A percentile compares a stretch with the other conserved stretches of the same genome.
Conservation (phyloP, 2,888 invertebrate genomes). For the Drosophila greeni region DNA sequence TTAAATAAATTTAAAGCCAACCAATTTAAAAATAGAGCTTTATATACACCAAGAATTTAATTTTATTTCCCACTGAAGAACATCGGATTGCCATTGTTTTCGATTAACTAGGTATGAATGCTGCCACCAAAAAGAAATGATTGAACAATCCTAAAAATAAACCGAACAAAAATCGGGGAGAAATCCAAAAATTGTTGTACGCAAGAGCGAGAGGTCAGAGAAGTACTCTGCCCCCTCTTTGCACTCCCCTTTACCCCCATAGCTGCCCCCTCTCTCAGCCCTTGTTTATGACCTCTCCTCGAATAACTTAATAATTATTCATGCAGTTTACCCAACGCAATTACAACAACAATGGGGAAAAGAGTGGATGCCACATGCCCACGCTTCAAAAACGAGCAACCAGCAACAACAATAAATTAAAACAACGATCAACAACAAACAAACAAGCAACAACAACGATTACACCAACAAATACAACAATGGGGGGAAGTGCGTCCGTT, state of each 20-base stretch:
- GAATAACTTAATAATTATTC: constrained; percentile 72
- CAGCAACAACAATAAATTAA: constrained; percentile 33
- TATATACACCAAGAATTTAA: no score
- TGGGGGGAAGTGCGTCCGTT: constrained; percentile 35
- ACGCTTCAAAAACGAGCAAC: constrained; percentile 54
- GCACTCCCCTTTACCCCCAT: neutral
- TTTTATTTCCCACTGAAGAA: neutral
- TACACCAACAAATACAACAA: constrained; percentile 24
- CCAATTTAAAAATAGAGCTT: neutral
- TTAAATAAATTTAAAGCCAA: neutral
- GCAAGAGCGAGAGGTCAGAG: constrained; percentile 2
- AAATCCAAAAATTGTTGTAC: constrained; percentile 18
- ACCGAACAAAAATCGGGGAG: constrained; percentile 11
- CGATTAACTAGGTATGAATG: constrained; percentile 14
- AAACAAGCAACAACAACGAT: constrained; percentile 29
- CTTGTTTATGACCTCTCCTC: constrained; percentile 33
- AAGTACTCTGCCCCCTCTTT: constrained; percentile 2
- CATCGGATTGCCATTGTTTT: constrained; percentile 10
- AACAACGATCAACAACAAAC: constrained; percentile 39
- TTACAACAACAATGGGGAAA: constrained; percentile 53
- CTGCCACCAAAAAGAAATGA: constrained; percentile 15
- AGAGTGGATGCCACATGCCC: constrained; percentile 73
- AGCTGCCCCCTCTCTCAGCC: neutral
- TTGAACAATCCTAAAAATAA: constrained; percentile 26
- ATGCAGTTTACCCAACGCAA: constrained; percentile 70